phyloP scores from a whole-genome alignment of 2,113 vertebrate genomes.

The Bettongia penicillata region DNA sequence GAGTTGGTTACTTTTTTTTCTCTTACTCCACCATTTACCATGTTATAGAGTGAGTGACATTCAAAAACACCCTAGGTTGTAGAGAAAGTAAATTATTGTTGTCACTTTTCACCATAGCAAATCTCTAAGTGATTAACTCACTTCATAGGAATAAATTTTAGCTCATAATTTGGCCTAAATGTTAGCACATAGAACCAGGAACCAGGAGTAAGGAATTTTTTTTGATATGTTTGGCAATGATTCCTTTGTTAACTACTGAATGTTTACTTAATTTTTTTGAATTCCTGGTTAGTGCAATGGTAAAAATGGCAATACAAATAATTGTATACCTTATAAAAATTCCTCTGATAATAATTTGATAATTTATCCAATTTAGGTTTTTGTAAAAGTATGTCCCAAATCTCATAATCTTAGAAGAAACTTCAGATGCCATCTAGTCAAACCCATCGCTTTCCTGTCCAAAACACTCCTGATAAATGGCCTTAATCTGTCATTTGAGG shows the following conservation, averaged over 20 bases:
- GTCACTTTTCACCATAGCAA: not conserved
- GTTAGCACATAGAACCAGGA: not conserved
- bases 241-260: conserved; percentile 15
- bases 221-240: not conserved
- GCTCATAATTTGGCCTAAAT: not conserved
- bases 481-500: not conserved
- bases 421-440: not conserved
- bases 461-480: not conserved
- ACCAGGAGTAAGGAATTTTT: not conserved
- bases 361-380: not conserved
- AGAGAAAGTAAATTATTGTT: not conserved
- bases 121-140: not conserved
- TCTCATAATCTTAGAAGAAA: not conserved
- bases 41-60: not conserved
- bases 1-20: not conserved
- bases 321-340: not conserved
- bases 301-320: conserved; percentile 25
- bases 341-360: not conserved
- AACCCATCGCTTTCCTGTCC: not conserved
- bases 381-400: not conserved
- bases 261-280: not conserved
- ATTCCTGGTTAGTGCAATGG: not conserved
- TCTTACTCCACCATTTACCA: not conserved
- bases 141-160: not conserved
- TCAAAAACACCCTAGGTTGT: not conserved